Conservation (phyloP, 2,797 vertebrate genomes). For the Cuculus canorus region DNA sequence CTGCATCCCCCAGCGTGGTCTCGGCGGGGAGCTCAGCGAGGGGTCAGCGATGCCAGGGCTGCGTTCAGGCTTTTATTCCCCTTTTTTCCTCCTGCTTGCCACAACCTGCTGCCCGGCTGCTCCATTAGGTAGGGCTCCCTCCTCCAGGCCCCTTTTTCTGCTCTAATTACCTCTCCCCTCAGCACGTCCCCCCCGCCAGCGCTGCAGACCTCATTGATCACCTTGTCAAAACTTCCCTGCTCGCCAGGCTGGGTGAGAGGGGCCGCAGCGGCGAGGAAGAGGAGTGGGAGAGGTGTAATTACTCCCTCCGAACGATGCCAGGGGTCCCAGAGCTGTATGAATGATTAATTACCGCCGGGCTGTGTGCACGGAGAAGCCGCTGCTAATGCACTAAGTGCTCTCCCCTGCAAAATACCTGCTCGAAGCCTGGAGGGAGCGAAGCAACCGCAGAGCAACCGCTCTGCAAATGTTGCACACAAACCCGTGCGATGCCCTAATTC, state of each 20-base stretch:
- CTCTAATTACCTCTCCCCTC: slow-evolving; percentile 47
- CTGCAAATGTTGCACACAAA: fast-evolving
- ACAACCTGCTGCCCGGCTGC: background rate
- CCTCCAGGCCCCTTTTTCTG: slow-evolving; percentile 41
- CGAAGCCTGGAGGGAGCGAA: background rate
- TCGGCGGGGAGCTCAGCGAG: background rate
- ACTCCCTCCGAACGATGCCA: background rate
- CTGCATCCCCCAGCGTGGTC: background rate
- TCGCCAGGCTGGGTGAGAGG: background rate
- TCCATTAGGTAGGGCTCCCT: slow-evolving; percentile 19
- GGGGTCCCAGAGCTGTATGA: slow-evolving; percentile 56
- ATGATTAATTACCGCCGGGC: slow-evolving; percentile 57
- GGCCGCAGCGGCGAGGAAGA: background rate
- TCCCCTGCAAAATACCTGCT: background rate
- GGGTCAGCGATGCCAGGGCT: background rate
- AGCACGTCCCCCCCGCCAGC: background rate
- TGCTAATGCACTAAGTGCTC: slow-evolving; percentile 45
- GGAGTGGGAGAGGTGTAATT: slow-evolving; percentile 49
- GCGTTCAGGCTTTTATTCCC: background rate
- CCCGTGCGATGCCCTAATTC: fast-evolving
- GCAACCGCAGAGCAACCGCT: fast-evolving
- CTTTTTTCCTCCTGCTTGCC: background rate
- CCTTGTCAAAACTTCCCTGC: slow-evolving; percentile 41
- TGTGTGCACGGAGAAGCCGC: background rate
- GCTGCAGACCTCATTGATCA: slow-evolving; percentile 51